These are phyloP conservation scores for Montipora efflorescens DNA, from an alignment of 64 coral and sea anemone genomes.

Conservation along the genomic window DNA sequence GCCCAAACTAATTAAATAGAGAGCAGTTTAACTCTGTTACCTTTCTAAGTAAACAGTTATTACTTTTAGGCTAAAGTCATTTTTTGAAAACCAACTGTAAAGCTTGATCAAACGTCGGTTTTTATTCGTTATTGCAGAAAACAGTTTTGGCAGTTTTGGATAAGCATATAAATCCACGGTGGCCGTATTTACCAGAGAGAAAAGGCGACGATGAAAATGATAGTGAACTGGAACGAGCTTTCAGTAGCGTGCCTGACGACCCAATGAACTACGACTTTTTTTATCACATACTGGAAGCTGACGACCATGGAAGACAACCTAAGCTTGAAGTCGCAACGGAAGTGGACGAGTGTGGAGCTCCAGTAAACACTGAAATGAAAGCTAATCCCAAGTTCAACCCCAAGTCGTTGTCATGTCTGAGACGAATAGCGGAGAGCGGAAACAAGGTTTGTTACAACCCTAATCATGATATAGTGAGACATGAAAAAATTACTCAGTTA, in stretches of 20 bases:
- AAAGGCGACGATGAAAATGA: conserved; percentile 40
- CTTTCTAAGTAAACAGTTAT: too few relatives aligned
- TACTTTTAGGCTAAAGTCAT: too few relatives aligned
- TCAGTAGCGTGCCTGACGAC: conserved; percentile 91
- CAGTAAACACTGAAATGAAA: neutral
- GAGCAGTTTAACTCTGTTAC: too few relatives aligned
- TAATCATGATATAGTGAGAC: neutral
- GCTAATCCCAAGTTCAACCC: conserved; percentile 67
- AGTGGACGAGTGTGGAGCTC: conserved; percentile 4
- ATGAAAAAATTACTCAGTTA: too few relatives aligned
- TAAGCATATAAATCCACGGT: conserved; percentile 82
- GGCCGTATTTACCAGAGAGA: conserved; percentile 85
- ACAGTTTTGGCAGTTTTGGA: conserved; percentile 89
- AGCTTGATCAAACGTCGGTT: too few relatives aligned
- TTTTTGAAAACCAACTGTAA: too few relatives aligned
- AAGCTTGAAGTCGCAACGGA: conserved; percentile 37
- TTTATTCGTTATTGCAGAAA: conserved; percentile 55
- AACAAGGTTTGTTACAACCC: conserved; percentile 72
- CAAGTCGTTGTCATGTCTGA: conserved; percentile 77
- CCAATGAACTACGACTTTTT: conserved; percentile 94
- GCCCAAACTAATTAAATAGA: too few relatives aligned
- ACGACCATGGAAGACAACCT: conserved; percentile 77
- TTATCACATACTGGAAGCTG: conserved; percentile 87
- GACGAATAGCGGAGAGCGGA: conserved; percentile 81
- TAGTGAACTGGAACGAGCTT: conserved; percentile 71